phyloP scores from a whole-genome alignment of 2,888 invertebrate genomes.

The Lampropteryx suffumata region DNA sequence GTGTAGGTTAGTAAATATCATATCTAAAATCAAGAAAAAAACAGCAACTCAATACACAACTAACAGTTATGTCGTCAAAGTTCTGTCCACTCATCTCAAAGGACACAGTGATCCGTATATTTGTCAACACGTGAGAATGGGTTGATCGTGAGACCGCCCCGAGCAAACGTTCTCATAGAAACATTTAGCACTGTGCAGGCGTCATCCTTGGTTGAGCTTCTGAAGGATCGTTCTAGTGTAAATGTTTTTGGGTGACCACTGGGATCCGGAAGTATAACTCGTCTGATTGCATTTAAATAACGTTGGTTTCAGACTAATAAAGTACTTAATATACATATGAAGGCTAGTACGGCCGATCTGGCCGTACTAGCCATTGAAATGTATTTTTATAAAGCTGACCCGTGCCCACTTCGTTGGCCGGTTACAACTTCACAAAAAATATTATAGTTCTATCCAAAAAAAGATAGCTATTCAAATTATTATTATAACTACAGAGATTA shows the following conservation, averaged over 20 bases:
- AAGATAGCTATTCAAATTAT: no score
- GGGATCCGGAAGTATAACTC: constrained; percentile 34
- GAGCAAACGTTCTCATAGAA: constrained; percentile 54
- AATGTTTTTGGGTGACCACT: constrained; percentile 33
- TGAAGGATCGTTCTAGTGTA: constrained; percentile 29
- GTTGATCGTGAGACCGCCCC: constrained; percentile 56
- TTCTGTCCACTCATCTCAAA: constrained; percentile 4
- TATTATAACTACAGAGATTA: no score
- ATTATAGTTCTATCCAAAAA: no score
- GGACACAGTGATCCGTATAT: constrained; percentile 22
- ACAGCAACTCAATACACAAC: background rate
- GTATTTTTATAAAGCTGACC: no score
- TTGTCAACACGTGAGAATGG: constrained; percentile 10
- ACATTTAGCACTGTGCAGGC: constrained; percentile 31
- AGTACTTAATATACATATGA: no score
- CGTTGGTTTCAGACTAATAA: background rate
- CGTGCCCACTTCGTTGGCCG: no score
- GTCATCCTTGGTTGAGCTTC: constrained; percentile 44
- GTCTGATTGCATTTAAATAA: background rate
- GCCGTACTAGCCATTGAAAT: no score
- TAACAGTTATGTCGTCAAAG: constrained; percentile 7
- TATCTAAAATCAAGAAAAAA: no score
- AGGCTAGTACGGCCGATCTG: no score
- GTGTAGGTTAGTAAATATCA: no score
- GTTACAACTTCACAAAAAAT: no score